phyloP scores from a whole-genome alignment of 2,113 vertebrate species.

The Cephalopholis sonnerati region DNA sequence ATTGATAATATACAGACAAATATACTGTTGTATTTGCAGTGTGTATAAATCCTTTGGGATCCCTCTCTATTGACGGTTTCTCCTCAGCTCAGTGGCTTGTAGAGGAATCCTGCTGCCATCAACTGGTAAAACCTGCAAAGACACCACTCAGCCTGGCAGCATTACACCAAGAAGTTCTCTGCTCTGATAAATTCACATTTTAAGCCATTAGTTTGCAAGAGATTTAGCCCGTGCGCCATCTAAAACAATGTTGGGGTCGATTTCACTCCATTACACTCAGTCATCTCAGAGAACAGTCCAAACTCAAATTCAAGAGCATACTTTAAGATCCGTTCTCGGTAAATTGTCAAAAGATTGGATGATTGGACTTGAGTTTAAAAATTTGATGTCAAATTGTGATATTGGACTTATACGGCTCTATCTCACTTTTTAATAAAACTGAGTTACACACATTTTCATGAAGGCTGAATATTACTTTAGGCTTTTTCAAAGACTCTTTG shows the following conservation, averaged over 20 bases:
- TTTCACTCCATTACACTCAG: constrained; percentile 25
- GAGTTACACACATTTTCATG: constrained; percentile 52
- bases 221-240: constrained; percentile 33
- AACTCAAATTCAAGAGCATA: constrained; percentile 27
- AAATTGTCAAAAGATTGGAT: constrained; percentile 63
- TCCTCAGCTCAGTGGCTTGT: constrained; percentile 4
- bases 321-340: constrained; percentile 28
- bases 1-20: not conserved
- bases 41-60: not conserved
- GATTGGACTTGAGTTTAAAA: constrained; percentile 64
- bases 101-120: constrained; percentile 72
- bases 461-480: constrained; percentile 48
- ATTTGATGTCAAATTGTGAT: constrained; percentile 57
- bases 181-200: constrained; percentile 21
- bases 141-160: constrained; percentile 11
- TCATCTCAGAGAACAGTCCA: constrained; percentile 34
- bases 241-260: constrained; percentile 47
- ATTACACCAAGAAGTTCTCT: constrained; percentile 19
- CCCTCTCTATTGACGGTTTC: not conserved
- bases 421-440: constrained; percentile 65
- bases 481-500: constrained; percentile 45
- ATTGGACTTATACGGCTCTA: constrained; percentile 55
- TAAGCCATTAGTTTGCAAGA: constrained; percentile 33
- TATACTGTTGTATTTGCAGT: not conserved
- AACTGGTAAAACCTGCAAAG: constrained; percentile 58